Evolutionary conservation across 2,113 vertebrate genomes (phyloP).

Genomic region (Malurus cyaneus): DNA sequence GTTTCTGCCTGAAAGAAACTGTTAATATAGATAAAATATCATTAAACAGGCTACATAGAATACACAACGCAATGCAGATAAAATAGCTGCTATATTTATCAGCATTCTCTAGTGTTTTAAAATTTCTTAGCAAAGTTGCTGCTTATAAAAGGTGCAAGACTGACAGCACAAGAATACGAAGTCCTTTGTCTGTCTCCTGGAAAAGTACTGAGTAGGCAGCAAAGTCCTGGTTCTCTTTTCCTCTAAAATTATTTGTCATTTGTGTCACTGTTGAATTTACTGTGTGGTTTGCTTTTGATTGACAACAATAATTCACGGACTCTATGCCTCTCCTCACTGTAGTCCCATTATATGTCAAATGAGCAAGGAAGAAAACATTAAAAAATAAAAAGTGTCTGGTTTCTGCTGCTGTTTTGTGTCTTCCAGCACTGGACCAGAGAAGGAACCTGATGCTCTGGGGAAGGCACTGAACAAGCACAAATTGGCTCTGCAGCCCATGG

Average conservation of each 20-base stretch:
- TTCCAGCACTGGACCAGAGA: neutral
- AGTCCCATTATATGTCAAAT: neutral
- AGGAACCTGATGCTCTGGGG: neutral
- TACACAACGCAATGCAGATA: neutral
- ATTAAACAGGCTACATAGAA: neutral
- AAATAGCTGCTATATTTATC: slow-evolving; percentile 52
- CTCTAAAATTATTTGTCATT: slow-evolving; percentile 44
- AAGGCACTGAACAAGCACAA: neutral
- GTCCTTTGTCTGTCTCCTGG: slow-evolving; percentile 31
- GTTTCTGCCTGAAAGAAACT: neutral
- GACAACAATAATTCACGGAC: slow-evolving; percentile 22
- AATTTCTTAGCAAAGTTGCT: neutral
- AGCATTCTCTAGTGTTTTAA: slow-evolving; percentile 11
- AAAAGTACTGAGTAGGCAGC: slow-evolving; percentile 53
- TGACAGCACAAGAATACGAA: slow-evolving; percentile 36
- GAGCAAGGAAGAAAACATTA: neutral
- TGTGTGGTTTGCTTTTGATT: slow-evolving; percentile 30
- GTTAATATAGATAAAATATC: slow-evolving; percentile 25
- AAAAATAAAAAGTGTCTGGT: neutral
- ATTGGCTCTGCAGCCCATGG: rapidly evolving
- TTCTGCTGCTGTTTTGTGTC: neutral
- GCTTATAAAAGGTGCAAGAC: slow-evolving; percentile 11
- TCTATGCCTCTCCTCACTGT: neutral
- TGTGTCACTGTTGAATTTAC: slow-evolving; percentile 12
- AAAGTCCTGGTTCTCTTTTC: slow-evolving; percentile 16